Evolutionary conservation across 2,888 invertebrate genomes (phyloP).

Genomic region (Harpalus rufipes): DNA sequence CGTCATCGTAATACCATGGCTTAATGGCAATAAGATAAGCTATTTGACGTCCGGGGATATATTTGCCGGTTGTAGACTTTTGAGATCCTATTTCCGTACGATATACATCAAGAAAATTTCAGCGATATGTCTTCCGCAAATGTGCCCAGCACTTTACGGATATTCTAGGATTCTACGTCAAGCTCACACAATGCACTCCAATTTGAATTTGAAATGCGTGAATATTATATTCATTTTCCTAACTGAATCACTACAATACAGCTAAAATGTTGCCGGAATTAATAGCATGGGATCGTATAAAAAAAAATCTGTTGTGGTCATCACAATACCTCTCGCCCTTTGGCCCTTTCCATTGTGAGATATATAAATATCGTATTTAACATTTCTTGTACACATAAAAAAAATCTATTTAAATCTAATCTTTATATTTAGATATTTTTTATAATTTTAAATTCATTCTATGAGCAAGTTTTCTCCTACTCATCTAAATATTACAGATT

Average conservation of each 20-base stretch:
- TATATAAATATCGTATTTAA: no score
- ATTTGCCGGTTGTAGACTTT: constrained; percentile 59
- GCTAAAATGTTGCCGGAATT: neutral
- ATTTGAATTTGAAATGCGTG: constrained; percentile 29
- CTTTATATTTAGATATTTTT: no score
- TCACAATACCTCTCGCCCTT: no score
- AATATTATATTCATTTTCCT: constrained; percentile 16
- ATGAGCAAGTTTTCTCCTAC: no score
- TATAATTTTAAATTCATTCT: no score
- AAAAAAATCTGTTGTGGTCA: no score
- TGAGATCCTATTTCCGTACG: constrained; percentile 57
- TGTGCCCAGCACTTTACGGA: constrained; percentile 36
- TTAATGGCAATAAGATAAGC: constrained; percentile 62
- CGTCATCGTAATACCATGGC: constrained; percentile 52
- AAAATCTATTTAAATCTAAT: no score
- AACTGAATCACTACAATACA: neutral
- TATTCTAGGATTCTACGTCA: constrained; percentile 12
- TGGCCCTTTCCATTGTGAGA: no score
- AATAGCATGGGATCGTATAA: neutral
- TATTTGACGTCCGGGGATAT: constrained; percentile 58
- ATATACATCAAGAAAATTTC: constrained; percentile 53
- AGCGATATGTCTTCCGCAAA: constrained; percentile 57
- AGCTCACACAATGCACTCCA: constrained; percentile 18
- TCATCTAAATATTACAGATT: no score
- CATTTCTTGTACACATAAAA: no score